Percentiles rank a stretch among this genome's conserved stretches.
Evolutionary conservation across 2,888 invertebrate genomes (phyloP).

Genomic region (Calliopum simillimum): DNA sequence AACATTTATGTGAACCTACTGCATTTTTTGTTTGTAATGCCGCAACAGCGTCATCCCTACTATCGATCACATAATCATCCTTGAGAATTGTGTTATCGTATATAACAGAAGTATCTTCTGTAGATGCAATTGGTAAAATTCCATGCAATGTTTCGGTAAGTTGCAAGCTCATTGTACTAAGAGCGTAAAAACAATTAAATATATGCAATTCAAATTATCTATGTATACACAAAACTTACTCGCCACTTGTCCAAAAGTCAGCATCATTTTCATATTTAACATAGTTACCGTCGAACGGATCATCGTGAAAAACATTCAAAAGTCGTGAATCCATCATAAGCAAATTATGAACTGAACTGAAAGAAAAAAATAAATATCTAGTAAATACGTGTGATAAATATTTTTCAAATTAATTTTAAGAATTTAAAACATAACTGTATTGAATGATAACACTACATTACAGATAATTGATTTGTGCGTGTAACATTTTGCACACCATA

Average conservation of each 20-base stretch:
- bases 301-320: conserved; percentile 65
- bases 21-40: conserved; percentile 53
- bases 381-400: conserved; percentile 1
- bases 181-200: conserved; percentile 17
- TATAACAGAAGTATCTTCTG: conserved; percentile 50
- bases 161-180: conserved; percentile 56
- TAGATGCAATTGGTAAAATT: conserved; percentile 61
- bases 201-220: conserved; percentile 1
- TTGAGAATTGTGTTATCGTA: conserved; percentile 48
- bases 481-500: too few species aligned
- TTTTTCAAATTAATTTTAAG: conserved; percentile 16
- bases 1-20: conserved; percentile 50
- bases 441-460: background rate
- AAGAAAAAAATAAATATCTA: conserved; percentile 10
- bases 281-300: conserved; percentile 64
- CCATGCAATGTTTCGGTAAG: conserved; percentile 64
- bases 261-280: conserved; percentile 57
- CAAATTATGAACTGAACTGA: conserved; percentile 25
- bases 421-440: background rate
- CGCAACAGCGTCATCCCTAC: conserved; percentile 49
- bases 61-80: conserved; percentile 46
- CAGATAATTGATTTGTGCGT: too few species aligned
- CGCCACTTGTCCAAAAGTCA: conserved; percentile 61
- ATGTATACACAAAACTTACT: conserved; percentile 54
- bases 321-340: conserved; percentile 64